Evolutionary conservation across 2,113 vertebrate species (phyloP), one percentile per base, ranked within the genome.

Genomic region (Hippocampus comes): DNA sequence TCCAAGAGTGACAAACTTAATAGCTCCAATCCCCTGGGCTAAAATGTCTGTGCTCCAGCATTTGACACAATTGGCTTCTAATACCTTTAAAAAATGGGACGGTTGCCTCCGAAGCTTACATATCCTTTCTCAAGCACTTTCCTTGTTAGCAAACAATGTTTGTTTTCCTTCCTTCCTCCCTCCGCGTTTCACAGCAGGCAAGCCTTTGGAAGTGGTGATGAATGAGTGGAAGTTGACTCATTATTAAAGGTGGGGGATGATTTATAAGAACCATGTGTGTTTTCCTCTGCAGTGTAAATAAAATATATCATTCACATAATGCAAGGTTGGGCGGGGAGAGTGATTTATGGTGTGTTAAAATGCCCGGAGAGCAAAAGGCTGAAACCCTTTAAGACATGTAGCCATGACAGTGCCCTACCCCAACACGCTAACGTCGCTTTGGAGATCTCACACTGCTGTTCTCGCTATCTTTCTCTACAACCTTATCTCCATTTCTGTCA

Each of bases 281-380:
- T 94, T 93, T 95, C 92, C 92, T 92, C 90, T 90, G 78, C 86
- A 94, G 90, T 92, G 91, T 95, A 94, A 95, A 95, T 96, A 95
- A 96, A 95, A 95, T 94, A 94, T 92, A 95, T 94, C 91, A 95
- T 94, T 95, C 93, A 92, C 88, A 80, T 93, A 94, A 94, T 92
- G 81, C 91, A 60, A 86, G 87, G 84, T 84, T 86, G 75, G 83
- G 87, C 90, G 89, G 82, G 87, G 87, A 91, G 90, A 93, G 93
- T 95, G 93, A 94, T 92, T 88, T 93, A 94, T 91, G 88, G 87
- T 78, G 88, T 87, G 84, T 91, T 94, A 91, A 90, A 94, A 95
- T 94, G 87, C 90, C 91, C 87, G 76, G 91, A 87, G 91, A 94
- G 90, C 91, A 91, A 92, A 94, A 94, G 92, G 84, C 84, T 89